Evolutionary conservation across 2,797 vertebrate species (phyloP).

Genomic region (Ceyx erithaca): DNA sequence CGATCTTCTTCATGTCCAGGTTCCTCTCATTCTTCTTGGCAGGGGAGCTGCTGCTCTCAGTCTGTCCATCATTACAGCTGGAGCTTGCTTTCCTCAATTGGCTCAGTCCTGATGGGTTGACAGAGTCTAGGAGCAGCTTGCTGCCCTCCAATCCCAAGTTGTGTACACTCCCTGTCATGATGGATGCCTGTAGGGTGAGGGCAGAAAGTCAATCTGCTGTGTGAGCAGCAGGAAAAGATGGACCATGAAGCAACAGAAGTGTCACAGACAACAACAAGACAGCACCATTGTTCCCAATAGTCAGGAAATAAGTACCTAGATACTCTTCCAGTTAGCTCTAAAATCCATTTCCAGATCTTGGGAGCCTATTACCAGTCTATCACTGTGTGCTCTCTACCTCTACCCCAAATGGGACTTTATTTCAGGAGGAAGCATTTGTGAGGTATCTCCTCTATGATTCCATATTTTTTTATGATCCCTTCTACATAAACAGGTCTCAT

Average conservation of each 20-base stretch:
- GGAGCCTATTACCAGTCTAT: neutral
- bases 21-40: slow-evolving; percentile 82
- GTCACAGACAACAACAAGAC: neutral
- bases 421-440: neutral
- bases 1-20: slow-evolving; percentile 87
- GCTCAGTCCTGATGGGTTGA: slow-evolving; percentile 62
- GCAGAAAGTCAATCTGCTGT: neutral
- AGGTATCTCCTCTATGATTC: neutral
- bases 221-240: neutral
- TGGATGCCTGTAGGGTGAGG: slow-evolving; percentile 85
- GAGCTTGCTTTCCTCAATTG: slow-evolving; percentile 77
- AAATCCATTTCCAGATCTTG: neutral
- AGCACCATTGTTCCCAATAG: neutral
- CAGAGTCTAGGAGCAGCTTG: slow-evolving; percentile 80
- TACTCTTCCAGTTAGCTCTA: neutral
- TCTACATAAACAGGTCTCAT: neutral
- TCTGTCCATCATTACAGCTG: slow-evolving; percentile 39
- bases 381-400: fast-evolving
- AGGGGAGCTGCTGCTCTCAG: slow-evolving; percentile 71
- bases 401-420: neutral
- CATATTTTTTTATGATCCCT: neutral
- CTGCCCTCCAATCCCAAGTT: slow-evolving; percentile 87
- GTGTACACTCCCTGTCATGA: slow-evolving; percentile 93
- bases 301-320: neutral
- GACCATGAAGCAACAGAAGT: fast-evolving